Evolutionary conservation across 2,888 invertebrate species (phyloP), one percentile per base, ranked within the genome.

Genomic region (Eupithecia tripunctaria): DNA sequence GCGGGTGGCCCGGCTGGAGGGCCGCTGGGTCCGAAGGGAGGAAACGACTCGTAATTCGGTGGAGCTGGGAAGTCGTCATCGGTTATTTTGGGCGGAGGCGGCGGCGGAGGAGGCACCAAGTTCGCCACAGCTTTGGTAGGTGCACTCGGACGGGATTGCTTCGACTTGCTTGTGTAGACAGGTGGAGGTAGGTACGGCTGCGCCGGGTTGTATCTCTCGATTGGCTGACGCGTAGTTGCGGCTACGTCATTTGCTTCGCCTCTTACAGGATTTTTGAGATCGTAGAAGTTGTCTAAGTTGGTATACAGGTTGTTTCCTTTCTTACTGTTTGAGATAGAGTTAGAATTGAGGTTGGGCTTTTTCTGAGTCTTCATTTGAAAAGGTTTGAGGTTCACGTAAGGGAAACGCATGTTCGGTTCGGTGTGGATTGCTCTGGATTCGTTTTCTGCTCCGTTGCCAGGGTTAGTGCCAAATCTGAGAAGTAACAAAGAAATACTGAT

Each of bases 161-260:
- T 90, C n/a, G 89, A 85, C 73, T 90, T 90, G 72, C 81, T 84
- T 12, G 90, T 90, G 72, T 91, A 92, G 25, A 80, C 82, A n/a
- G 84, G 82, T 59, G 86, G 86, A 1, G 93, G 93, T 73, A 94
- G 85, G 81, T 94, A 93, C 1, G 94, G 93, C 78, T 94, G 93
- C 5, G 94, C 94, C n/a, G 95, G 93, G 81, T 95, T 95, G 77
- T 93, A 95, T 25, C 95, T 88, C 75, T 95, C 95, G 68, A 94
- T 84, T 7, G 87, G 87, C 68, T 88, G 87, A 56, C 84, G 84
- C 78, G 82, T 78, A 25, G 60, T 65, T 7, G 83, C 77, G 7
- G 80, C 82, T 2, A 87, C 79, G 70, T 94, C 94, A 80, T 94
- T 91, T 47, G 90, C 91, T 82, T 94, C 94, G 7, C 94, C 95